Evolutionary conservation across 2,797 vertebrate genomes (phyloP), one percentile per base, ranked within the genome.

Genomic region (Rhodeus uyekii): DNA sequence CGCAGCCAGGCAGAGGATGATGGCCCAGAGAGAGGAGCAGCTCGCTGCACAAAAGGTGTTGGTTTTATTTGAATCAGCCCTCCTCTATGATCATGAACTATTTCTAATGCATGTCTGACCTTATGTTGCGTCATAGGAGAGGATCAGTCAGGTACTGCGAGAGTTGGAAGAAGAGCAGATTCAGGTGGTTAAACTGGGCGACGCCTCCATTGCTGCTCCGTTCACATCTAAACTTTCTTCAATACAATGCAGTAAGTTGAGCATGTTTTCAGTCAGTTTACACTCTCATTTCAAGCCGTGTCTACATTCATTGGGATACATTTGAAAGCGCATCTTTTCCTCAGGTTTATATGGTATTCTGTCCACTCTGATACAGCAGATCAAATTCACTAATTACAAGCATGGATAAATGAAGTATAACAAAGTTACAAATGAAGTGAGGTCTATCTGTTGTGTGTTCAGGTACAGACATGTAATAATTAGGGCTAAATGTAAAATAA

Each of bases 141-240:
- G 96, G 75, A 95, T 99, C 83, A 99, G 93, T 88, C 98, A 99
- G 87, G 97, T 98, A 8, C 90, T 99, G 74, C 95, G 95, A 81
- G 98, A 99, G 44, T 90, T 99, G 44, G 98, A 99, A 85, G 98
- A 99, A 14, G 98, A 99, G 74, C 96, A 95, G n/a, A 90, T 95
- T 0, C 97, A 98, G 8, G 94, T 99, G 1, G 98, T 99, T 84
- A 99, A 99, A 89, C 87, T 99, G 86, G 98, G 98, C 0, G 98
- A 99, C 0, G 98, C 98, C 91, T 99, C 97, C 84, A 99, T 99
- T 0, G 98, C 98, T 0, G 98, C 98, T 0, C 98, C 98, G 3
- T 99, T 99, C 87, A 99, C 98, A 78, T 99, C 97, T 78, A 99
- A 99, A 85, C 96, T 99, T 3, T 99, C 98, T 0, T 99, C 98